Conservation (phyloP, 2,113 vertebrate genomes). For the Gymnobelideus leadbeateri region DNA sequence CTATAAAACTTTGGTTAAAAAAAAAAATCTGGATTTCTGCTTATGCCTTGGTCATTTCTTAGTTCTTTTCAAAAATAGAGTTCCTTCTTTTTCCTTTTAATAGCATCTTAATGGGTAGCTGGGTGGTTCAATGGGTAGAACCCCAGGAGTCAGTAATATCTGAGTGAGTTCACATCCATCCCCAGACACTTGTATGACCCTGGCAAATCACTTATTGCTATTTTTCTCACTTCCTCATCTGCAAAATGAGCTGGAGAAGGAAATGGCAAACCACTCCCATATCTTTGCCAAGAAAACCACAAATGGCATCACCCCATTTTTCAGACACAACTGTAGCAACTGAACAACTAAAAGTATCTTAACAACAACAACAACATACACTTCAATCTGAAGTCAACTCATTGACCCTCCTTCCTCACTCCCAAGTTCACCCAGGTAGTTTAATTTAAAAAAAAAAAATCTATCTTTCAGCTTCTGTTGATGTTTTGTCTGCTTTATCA, state of each 20-base stretch:
- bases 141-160: too few relatives aligned
- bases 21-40: not conserved
- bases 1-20: not conserved
- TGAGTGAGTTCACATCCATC: not conserved
- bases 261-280: not conserved
- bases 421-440: not conserved
- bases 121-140: not conserved
- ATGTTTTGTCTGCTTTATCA: not conserved
- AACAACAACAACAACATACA: not conserved
- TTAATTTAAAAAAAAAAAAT: not conserved
- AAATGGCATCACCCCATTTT: not conserved
- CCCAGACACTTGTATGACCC: not conserved
- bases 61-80: not conserved
- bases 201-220: not conserved
- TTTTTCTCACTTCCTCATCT: not conserved
- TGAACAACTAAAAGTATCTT: not conserved
- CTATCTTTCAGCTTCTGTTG: not conserved
- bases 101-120: not conserved
- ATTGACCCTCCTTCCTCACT: not conserved
- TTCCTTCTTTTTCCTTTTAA: not conserved
- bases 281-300: not conserved
- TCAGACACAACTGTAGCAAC: not conserved
- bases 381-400: not conserved
- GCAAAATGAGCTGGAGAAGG: not conserved
- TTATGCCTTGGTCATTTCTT: not conserved